Evolutionary conservation across 1,140 invertebrate genomes (phyloP).

Genomic region (Vollenhovia emeryi): DNA sequence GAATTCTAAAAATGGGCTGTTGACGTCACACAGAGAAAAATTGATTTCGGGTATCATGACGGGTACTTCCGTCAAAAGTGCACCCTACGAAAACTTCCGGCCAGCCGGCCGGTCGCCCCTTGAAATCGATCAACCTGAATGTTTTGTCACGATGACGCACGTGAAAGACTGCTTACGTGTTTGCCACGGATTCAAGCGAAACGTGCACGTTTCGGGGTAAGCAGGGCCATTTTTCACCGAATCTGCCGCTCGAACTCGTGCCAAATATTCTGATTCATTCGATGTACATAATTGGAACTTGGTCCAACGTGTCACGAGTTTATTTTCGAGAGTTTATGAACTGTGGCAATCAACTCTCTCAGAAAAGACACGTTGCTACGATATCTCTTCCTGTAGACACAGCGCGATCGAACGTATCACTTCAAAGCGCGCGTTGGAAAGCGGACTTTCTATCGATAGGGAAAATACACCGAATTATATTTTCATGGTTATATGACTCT

Average conservation of each 20-base stretch:
- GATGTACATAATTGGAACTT: background rate
- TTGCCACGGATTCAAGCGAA: constrained; percentile 14
- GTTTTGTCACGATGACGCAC: constrained; percentile 51
- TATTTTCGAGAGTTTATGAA: background rate
- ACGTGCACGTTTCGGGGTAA: constrained; percentile 2
- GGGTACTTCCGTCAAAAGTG: constrained; percentile 41
- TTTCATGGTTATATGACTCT: constrained; percentile 1
- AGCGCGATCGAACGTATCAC: background rate
- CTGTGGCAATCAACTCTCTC: background rate
- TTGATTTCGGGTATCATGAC: background rate
- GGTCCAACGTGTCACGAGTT: background rate
- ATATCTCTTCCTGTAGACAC: background rate
- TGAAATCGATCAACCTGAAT: constrained; percentile 53
- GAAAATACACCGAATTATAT: constrained; percentile 36
- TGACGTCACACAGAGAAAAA: background rate
- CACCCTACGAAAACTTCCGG: constrained; percentile 46
- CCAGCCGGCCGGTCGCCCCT: background rate
- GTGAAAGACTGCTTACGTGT: constrained; percentile 22
- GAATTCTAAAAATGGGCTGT: constrained; percentile 27
- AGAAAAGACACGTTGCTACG: background rate
- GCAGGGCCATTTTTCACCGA: constrained; percentile 12
- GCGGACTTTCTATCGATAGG: constrained; percentile 41
- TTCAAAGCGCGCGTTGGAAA: constrained; percentile 15
- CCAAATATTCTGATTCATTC: constrained; percentile 16
- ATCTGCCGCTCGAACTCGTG: background rate